Conservation (phyloP, 1,140 invertebrate species). For the Cotesia typhae region DNA sequence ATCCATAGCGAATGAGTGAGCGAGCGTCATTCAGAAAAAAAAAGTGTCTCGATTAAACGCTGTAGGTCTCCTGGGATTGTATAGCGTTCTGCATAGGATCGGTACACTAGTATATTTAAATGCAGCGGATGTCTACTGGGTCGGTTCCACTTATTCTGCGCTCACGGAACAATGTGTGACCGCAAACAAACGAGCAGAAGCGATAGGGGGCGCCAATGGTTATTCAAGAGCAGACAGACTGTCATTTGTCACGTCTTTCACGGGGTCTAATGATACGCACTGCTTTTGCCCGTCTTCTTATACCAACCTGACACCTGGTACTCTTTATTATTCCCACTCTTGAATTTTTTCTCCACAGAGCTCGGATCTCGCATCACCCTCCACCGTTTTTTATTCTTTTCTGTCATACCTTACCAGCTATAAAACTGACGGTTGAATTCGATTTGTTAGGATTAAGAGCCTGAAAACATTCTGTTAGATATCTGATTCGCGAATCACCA, state of each 20-base stretch:
- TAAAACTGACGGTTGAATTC: slow-evolving; percentile 57
- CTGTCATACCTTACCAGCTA: slow-evolving; percentile 18
- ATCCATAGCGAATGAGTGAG: slow-evolving; percentile 60
- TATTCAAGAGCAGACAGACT: slow-evolving; percentile 62
- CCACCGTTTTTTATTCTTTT: slow-evolving; percentile 29
- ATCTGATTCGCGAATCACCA: too few species aligned
- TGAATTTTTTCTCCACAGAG: slow-evolving; percentile 31
- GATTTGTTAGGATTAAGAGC: slow-evolving; percentile 64
- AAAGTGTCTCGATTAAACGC: slow-evolving; percentile 23
- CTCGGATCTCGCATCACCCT: slow-evolving; percentile 7
- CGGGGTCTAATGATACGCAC: slow-evolving; percentile 65
- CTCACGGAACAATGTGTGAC: slow-evolving; percentile 58
- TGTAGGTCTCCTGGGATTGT: background rate
- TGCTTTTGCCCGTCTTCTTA: slow-evolving; percentile 64
- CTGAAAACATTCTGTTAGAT: slow-evolving; percentile 7
- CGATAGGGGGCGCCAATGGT: slow-evolving; percentile 64
- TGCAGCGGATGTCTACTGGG: background rate
- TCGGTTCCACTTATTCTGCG: background rate
- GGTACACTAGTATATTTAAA: too few species aligned
- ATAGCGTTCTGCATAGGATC: too few species aligned
- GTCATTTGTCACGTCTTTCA: slow-evolving; percentile 66
- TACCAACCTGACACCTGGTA: slow-evolving; percentile 55
- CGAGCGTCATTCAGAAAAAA: slow-evolving; percentile 28
- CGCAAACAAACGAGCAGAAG: slow-evolving; percentile 65
- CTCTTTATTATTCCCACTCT: slow-evolving; percentile 52